These are phyloP conservation scores for Drosophila nannoptera DNA, from an alignment of 1,140 invertebrate genomes.

Conservation along the genomic window DNA sequence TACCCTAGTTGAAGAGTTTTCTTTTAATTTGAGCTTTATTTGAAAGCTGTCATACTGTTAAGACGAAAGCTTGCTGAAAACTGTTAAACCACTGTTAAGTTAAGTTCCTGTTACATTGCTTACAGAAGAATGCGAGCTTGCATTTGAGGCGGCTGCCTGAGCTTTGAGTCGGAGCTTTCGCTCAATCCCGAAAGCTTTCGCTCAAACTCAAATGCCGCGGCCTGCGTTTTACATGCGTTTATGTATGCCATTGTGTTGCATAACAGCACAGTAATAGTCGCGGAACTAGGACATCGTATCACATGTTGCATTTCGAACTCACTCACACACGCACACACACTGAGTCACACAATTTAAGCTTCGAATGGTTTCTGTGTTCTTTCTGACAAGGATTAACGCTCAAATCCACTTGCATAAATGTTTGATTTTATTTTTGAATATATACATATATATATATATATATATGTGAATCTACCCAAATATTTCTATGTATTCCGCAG, in stretches of 20 bases:
- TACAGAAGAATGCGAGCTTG: slow-evolving; percentile 17
- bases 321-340: too few relatives aligned
- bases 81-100: slow-evolving; percentile 3
- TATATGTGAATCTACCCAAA: neutral
- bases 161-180: slow-evolving; percentile 26
- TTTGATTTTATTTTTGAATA: neutral
- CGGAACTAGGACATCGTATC: slow-evolving; percentile 74
- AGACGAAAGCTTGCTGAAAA: slow-evolving; percentile 2
- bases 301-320: too few relatives aligned
- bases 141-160: neutral
- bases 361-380: slow-evolving; percentile 5
- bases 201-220: slow-evolving; percentile 32
- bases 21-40: slow-evolving; percentile 5
- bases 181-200: slow-evolving; percentile 5
- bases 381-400: slow-evolving; percentile 7
- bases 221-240: slow-evolving; percentile 32
- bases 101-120: slow-evolving; percentile 9
- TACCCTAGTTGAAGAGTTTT: neutral
- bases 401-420: neutral
- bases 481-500: too few relatives aligned
- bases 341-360: slow-evolving; percentile 16
- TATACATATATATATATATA: neutral
- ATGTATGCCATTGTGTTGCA: slow-evolving; percentile 77
- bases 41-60: slow-evolving; percentile 3
- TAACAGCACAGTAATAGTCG: slow-evolving; percentile 70